Evolutionary conservation across 1,140 invertebrate genomes (phyloP), one percentile per base, ranked within the genome.

Genomic region (Micrasema longulum): DNA sequence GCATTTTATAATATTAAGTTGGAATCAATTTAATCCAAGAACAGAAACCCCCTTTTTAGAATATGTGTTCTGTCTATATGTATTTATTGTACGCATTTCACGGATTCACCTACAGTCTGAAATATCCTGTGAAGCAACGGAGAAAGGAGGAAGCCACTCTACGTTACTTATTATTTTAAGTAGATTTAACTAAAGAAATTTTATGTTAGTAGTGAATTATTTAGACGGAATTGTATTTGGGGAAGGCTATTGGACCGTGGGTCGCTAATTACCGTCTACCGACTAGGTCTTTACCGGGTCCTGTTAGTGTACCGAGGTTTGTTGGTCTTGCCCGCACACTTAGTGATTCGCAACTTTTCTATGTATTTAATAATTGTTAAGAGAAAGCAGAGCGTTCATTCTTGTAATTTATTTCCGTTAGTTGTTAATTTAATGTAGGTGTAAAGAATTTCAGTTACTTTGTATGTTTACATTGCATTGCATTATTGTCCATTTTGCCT

Each of bases 271-370:
- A n/a, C n/a, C n/a, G n/a, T n/a, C n/a, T n/a, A n/a, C n/a, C n/a
- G n/a, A n/a, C n/a, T n/a, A n/a, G n/a, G n/a, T n/a, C n/a, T n/a
- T n/a, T n/a, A n/a, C n/a, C n/a, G n/a, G n/a, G n/a, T n/a, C n/a
- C n/a, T n/a, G n/a, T n/a, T n/a, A 57, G 55, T n/a, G 35, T 10
- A 14, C 31, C 14, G 79, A 74, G 77, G 82, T 80, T n/a, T 80
- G 80, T 78, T 79, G 80, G 82, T 81, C 82, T 84, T 83, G 82
- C 83, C 82, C 81, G 82, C 82, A 82, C 82, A 84, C 82, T 81
- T 83, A 84, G 83, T 84, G 82, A 84, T 83, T 84, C 83, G 82
- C 31, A 31, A 7, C 81, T 52, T 69, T 80, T 78, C 81, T 81
- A 82, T 84, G 82, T 83, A 84, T 85, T 84, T 66, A 63, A 38